Conservation (phyloP, 2,113 vertebrate species). For the Spea bombifrons region DNA sequence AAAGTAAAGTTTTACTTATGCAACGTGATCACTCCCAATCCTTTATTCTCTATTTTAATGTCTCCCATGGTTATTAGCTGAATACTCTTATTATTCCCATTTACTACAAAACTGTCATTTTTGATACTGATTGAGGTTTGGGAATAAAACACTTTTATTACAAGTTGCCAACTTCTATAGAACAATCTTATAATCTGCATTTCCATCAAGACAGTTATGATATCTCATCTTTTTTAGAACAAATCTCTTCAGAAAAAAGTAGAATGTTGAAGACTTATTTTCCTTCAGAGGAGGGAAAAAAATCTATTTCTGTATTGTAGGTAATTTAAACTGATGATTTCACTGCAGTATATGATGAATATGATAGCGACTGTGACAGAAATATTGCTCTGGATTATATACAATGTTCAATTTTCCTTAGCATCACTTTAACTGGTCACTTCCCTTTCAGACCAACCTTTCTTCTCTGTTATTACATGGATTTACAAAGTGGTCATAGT, state of each 20-base stretch:
- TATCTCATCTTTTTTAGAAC: constrained; percentile 63
- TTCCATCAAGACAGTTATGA: constrained; percentile 62
- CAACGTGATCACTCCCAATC: constrained; percentile 48
- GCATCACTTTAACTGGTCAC: constrained; percentile 32
- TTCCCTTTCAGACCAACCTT: constrained; percentile 18
- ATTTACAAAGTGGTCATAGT: neutral
- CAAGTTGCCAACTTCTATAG: constrained; percentile 61
- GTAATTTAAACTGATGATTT: constrained; percentile 49
- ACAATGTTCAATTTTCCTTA: constrained; percentile 37
- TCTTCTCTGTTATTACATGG: constrained; percentile 27
- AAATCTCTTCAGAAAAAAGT: constrained; percentile 62
- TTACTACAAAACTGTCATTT: constrained; percentile 59
- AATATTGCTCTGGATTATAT: constrained; percentile 30
- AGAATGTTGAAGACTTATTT: constrained; percentile 61
- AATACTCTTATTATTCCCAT: constrained; percentile 61
- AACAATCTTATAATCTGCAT: constrained; percentile 55
- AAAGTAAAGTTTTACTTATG: constrained; percentile 53
- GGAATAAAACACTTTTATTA: constrained; percentile 66
- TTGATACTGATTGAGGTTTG: constrained; percentile 67
- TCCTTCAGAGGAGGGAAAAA: constrained; percentile 46
- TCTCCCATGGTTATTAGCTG: constrained; percentile 55
- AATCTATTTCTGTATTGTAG: constrained; percentile 54
- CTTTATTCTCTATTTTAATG: constrained; percentile 56
- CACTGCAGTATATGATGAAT: constrained; percentile 32
- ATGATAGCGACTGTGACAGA: constrained; percentile 24